A percentile compares a stretch with the other conserved stretches of the same genome.
Evolutionary conservation across 1,140 invertebrate species (phyloP).

Genomic region (Drosophila varians): DNA sequence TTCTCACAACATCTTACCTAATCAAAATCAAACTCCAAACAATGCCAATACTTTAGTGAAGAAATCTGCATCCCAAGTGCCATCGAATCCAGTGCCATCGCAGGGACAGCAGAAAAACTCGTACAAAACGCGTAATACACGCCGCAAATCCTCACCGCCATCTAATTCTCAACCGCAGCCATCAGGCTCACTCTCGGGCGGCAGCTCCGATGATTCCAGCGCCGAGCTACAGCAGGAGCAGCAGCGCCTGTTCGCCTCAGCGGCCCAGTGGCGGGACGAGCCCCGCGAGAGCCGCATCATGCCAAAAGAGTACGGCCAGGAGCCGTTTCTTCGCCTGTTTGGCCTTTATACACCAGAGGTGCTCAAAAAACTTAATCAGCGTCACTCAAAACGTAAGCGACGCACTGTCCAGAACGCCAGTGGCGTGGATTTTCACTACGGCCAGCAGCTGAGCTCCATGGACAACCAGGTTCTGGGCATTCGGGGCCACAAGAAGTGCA

Average conservation of each 20-base stretch:
- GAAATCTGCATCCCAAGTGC: background rate
- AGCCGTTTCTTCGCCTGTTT: conserved; percentile 72
- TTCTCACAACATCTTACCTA: background rate
- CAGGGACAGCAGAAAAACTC: background rate
- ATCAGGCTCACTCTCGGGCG: conserved; percentile 16
- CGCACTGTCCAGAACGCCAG: conserved; percentile 78
- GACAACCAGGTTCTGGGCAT: conserved; percentile 55
- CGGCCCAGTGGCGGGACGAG: conserved; percentile 65
- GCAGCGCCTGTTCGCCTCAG: conserved; percentile 45
- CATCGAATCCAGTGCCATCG: background rate
- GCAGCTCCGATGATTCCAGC: conserved; percentile 63
- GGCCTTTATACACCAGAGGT: conserved; percentile 67
- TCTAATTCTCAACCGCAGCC: background rate
- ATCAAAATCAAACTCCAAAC: background rate
- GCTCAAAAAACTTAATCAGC: conserved; percentile 68
- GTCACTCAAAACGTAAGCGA: conserved; percentile 78
- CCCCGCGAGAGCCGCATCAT: conserved; percentile 55
- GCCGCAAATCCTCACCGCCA: conserved; percentile 11
- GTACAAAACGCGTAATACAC: conserved; percentile 10
- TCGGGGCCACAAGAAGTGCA: conserved; percentile 59
- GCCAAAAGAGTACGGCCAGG: conserved; percentile 70
- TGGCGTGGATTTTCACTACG: conserved; percentile 77
- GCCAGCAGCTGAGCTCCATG: conserved; percentile 63
- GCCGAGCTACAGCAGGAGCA: conserved; percentile 70
- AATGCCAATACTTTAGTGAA: background rate